phyloP scores from a whole-genome alignment of 2,113 vertebrate genomes.

The Phoxinus phoxinus region DNA sequence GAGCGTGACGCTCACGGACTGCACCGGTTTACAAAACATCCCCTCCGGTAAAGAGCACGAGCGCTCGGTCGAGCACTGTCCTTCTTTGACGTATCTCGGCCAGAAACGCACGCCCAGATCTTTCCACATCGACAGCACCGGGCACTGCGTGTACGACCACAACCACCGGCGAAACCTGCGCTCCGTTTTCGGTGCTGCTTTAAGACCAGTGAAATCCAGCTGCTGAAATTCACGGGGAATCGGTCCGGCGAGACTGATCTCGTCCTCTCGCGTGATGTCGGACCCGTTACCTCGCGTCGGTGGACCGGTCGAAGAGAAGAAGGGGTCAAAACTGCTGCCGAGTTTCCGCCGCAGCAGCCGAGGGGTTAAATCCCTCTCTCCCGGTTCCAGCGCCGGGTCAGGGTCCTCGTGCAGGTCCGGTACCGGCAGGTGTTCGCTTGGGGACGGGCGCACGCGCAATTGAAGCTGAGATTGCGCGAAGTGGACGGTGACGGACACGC shows the following conservation, averaged over 20 bases:
- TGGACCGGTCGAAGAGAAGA: slow-evolving; percentile 84
- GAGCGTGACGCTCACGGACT: slow-evolving; percentile 90
- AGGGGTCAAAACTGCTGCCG: slow-evolving; percentile 86
- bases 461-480: slow-evolving; percentile 76
- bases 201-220: slow-evolving; percentile 81
- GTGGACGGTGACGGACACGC: slow-evolving; percentile 71
- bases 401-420: slow-evolving; percentile 87
- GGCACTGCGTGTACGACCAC: slow-evolving; percentile 90
- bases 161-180: slow-evolving; percentile 90
- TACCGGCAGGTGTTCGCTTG: slow-evolving; percentile 87
- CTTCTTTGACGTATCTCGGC: slow-evolving; percentile 92
- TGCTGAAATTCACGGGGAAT: slow-evolving; percentile 83
- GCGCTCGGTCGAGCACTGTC: slow-evolving; percentile 85
- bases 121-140: slow-evolving; percentile 89
- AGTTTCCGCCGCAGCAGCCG: slow-evolving; percentile 85
- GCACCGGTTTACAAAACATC: slow-evolving; percentile 90
- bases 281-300: slow-evolving; percentile 75
- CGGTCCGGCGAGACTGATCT: slow-evolving; percentile 61
- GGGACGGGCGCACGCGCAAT: slow-evolving; percentile 85
- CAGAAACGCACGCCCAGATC: slow-evolving; percentile 90
- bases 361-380: slow-evolving; percentile 82
- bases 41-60: slow-evolving; percentile 92
- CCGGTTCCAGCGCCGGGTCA: slow-evolving; percentile 88
- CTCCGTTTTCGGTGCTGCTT: slow-evolving; percentile 85
- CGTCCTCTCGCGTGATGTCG: slow-evolving; percentile 68